Evolutionary conservation across 2,113 vertebrate species (phyloP).

Genomic region (Megalops atlanticus): DNA sequence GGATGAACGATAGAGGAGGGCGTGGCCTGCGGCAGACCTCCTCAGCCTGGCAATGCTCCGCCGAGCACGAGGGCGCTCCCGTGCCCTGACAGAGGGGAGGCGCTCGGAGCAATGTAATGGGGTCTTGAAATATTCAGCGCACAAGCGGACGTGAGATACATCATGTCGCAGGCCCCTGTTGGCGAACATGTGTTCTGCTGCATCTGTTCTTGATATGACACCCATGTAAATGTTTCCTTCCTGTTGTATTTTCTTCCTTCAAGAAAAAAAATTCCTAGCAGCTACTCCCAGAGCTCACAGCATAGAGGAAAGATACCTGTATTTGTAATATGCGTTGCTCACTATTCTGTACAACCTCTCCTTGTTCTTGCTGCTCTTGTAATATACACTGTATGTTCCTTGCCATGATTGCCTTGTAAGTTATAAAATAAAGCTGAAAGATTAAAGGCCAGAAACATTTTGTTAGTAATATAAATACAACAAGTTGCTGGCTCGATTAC

Average conservation of each 20-base stretch:
- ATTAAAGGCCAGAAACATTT: no score
- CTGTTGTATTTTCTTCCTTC: background rate
- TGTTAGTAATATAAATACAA: no score
- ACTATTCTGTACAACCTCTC: no score
- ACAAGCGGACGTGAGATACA: background rate
- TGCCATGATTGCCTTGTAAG: no score
- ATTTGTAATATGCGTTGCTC: no score
- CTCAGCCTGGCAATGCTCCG: background rate
- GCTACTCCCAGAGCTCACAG: no score
- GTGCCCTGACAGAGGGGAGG: background rate
- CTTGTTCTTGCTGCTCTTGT: no score
- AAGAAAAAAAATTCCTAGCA: background rate
- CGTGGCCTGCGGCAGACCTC: background rate
- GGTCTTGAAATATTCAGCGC: background rate
- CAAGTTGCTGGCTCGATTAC: no score
- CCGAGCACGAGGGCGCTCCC: background rate
- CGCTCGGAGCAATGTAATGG: no score
- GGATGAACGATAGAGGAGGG: background rate
- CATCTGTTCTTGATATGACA: background rate
- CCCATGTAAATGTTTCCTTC: background rate
- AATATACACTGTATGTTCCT: no score
- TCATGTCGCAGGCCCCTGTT: constrained; percentile 4
- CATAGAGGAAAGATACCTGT: no score
- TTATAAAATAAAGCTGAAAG: no score
- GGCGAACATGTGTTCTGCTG: background rate